These are phyloP conservation scores for Anthonomus grandis DNA, from an alignment of 1,140 invertebrate genomes.

Conservation along the genomic window DNA sequence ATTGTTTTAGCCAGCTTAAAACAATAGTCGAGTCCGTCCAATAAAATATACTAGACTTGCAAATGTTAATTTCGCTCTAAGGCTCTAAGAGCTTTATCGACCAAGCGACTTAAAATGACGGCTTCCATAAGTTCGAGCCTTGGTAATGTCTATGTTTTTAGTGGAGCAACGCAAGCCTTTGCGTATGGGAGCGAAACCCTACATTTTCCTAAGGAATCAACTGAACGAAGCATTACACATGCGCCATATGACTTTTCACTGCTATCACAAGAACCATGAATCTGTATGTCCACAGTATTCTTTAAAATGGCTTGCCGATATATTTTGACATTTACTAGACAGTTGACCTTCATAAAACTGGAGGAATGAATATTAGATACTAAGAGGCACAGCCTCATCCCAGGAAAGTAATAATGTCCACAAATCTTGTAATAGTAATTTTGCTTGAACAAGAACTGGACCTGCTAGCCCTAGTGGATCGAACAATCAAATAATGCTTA, in stretches of 20 bases:
- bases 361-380: neutral
- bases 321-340: neutral
- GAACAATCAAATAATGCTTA: neutral
- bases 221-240: too few relatives aligned
- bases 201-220: neutral
- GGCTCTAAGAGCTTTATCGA: too few relatives aligned
- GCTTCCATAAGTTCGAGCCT: neutral
- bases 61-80: too few relatives aligned
- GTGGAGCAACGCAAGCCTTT: neutral
- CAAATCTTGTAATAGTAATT: neutral
- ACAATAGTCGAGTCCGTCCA: too few relatives aligned
- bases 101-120: too few relatives aligned
- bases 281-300: neutral
- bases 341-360: neutral
- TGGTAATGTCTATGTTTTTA: neutral
- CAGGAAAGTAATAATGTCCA: neutral
- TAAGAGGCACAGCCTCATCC: neutral
- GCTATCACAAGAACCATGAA: too few relatives aligned
- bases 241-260: too few relatives aligned
- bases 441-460: neutral
- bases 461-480: too few relatives aligned
- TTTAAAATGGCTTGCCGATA: neutral
- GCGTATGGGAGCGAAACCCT: neutral
- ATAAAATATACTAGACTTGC: too few relatives aligned
- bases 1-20: too few relatives aligned